Base-by-base conservation (phyloP, 2,113 vertebrate genomes). In the Cololabis saira region DNA sequence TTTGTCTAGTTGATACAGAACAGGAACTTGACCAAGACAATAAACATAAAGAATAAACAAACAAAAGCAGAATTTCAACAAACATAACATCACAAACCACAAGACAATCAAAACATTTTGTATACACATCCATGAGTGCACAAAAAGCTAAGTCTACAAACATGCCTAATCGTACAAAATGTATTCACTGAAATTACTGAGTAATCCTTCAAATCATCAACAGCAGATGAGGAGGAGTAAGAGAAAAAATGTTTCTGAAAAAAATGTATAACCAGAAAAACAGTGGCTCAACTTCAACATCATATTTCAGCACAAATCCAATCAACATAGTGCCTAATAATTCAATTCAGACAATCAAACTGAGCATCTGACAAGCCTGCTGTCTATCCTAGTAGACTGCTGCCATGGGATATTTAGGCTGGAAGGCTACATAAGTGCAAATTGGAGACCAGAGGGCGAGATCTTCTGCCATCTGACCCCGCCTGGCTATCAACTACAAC, bases 401-500 rank as follows among this genome's bases (percentile, higher is more conserved):
- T 44, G 41, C 66, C 65, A 41, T 22, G 54, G 67, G 57, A 45
- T 61, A 56, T 43, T 67, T 40, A 71, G 71, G 78, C 68, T 83
- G 52, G 9, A 57, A 71, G 66, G 68, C 78, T 74, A 72, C 81
- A 72, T 73, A 65, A 60, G 81, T 70, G 69, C 22, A 82, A 86
- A 59, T 21, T 41, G 57, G 72, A 55, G 82, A 85, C 74, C 77
- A 80, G 74, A 76, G 88, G 78, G 64, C 63, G 68, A 62, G 85
- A 89, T 85, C 80, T 86, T 83, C 81, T 53, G 78, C 90, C 91
- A 90, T 92, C 90, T 92, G 91, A 88, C 77, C 78, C 55, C 37
- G 81, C 74, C 82, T 78, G 77, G 74, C 88, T 55, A 40, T 87
- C 80, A 76, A 81, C 81, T 60, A 50, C 61, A 45, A 47, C 33